Evolutionary conservation across 2,797 vertebrate species (phyloP), one percentile per base, ranked within the genome.

Genomic region (Semotilus atromaculatus): DNA sequence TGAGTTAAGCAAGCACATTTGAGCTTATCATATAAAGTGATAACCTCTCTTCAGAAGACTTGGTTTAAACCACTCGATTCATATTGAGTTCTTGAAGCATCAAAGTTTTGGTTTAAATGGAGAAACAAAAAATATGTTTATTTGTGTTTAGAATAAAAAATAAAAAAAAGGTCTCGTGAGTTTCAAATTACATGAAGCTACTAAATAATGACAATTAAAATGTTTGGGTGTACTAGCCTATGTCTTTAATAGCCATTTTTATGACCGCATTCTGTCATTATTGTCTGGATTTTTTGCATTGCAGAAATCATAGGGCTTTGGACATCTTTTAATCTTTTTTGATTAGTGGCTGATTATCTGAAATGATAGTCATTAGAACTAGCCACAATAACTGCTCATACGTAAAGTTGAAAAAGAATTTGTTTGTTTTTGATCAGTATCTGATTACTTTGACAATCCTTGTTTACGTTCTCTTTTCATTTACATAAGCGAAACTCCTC

Each of bases 401-500:
- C 38, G 51, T 36, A 55, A 38, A 75, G 21, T 76, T n/a, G n/a
- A 62, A 45, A 40, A 11, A 26, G 3, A 18, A 38, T 5, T n/a
- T 43, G 43, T 31, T 67, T 53, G 43, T 31, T 67, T 53, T 21
- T 43, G 18, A 40, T 38, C 66, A 29, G 34, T 31, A 58, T 71
- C 53, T 9, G 6, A 43, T 72, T 5, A 48, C 40, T 29, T 72
- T 60, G 40, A 43, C 14, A 62, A 82, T 40, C 13, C 13, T 76
- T 21, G 45, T 68, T 53, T 8, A 23, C 45, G 14, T 67, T 83
- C 1, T 64, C 29, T 29, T 36, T 67, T 51, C 0, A 5, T 31
- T 76, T 77, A 5, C 18, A 58, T 34, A 18, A 58, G n/a, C 7
- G 36, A 77, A 70, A 78, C 64, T 78, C 31, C 74, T n/a, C 23